Base-by-base conservation (phyloP, 1,140 invertebrate genomes). In the Leucophenga varia region DNA sequence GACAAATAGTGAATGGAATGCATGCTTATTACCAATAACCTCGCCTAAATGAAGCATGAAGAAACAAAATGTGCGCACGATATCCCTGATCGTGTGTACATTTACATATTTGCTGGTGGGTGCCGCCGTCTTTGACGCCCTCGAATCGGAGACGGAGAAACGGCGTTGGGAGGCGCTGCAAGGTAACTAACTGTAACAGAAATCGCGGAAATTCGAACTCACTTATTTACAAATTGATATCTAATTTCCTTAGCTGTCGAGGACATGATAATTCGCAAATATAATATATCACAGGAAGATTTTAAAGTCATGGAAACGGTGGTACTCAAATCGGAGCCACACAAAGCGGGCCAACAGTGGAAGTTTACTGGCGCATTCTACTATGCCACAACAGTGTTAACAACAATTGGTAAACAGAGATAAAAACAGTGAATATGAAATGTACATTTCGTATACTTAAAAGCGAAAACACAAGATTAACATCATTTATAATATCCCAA, bases 331-430 rank as follows among this genome's bases (percentile, higher is more conserved):
- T 91, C 90, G 42, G 93, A 97, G 70, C 96, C 97, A 1, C 93
- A 98, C 76, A 95, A 97, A 77, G 93, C 95, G 22, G 95, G 95
- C 1, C 90, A 93, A 49, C 97, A 99, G 78, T 99, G 97, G 95
- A 96, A 97, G 78, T 97, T 97, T 75, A 90, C 93, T 17, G 97
- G 97, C 37, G 94, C 97, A 14, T 98, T 99, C 76, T 99, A 98
- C 76, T 99, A 98, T 80, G 93, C 72, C 50, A 75, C 72, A 22
- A 76, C 74, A 55, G 68, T 76, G 47, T 45, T 75, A 47, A 75
- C 64, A 34, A 65, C 70, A 57, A 68, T 71, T 56, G 92, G n/a
- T n/a, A n/a, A n/a, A n/a, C n/a, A n/a, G n/a, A n/a, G n/a, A n/a
- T n/a, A n/a, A n/a, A n/a, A n/a, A n/a, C n/a, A n/a, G n/a, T n/a